Evolutionary conservation across 2,113 vertebrate genomes (phyloP), one percentile per base, ranked within the genome.

Genomic region (Amia ocellicauda): DNA sequence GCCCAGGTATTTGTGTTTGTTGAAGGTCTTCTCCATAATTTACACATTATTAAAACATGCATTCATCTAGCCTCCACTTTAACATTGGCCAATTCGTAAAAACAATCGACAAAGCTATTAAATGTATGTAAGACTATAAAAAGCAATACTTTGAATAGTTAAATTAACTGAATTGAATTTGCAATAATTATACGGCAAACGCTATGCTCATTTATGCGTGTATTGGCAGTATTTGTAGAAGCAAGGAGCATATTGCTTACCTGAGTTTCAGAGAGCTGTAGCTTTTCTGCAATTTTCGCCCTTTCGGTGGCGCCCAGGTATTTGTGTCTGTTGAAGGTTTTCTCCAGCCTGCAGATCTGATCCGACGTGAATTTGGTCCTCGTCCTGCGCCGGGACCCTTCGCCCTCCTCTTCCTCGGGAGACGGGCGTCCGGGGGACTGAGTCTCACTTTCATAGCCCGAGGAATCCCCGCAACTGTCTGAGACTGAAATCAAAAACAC

Each of bases 181-280:
- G n/a, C n/a, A n/a, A n/a, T n/a, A n/a, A n/a, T n/a, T n/a, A n/a
- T n/a, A n/a, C n/a, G n/a, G n/a, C n/a, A n/a, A n/a, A n/a, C n/a
- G n/a, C n/a, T n/a, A n/a, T n/a, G n/a, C n/a, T n/a, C n/a, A n/a
- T n/a, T n/a, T n/a, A n/a, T n/a, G n/a, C n/a, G n/a, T n/a, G n/a
- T n/a, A n/a, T n/a, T n/a, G n/a, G n/a, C n/a, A n/a, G n/a, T n/a
- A n/a, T n/a, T n/a, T n/a, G n/a, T n/a, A n/a, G n/a, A n/a, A n/a
- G n/a, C n/a, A n/a, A n/a, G n/a, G n/a, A n/a, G n/a, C n/a, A n/a
- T n/a, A n/a, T n/a, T n/a, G n/a, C n/a, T n/a, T n/a, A n/a, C n/a
- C n/a, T 96, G 92, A 2, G 85, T 84, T 66, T 92, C 91, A 0
- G 91, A 86, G 50, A 94, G 87, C 3, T 59, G 77, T 27, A 94